A percentile compares a stretch with the other conserved stretches of the same genome.
Evolutionary conservation across 92 coral and sea anemone genomes (phyloP).

Genomic region (Palythoa caribaeorum): DNA sequence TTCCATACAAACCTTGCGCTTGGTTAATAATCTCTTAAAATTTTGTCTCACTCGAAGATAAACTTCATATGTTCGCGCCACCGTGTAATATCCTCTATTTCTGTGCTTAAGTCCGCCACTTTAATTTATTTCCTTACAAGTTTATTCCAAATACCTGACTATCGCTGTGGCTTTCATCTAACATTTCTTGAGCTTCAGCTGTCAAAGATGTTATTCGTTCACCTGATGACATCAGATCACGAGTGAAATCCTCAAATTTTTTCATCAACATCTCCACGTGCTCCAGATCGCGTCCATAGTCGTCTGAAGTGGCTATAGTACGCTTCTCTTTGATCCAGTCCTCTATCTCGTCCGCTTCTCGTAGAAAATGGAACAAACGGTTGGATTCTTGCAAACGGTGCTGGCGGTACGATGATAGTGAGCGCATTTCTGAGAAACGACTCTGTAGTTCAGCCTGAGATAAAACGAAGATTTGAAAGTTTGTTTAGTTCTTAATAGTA

Average conservation of each 20-base stretch:
- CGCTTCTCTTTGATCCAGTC: slow-evolving; percentile 94
- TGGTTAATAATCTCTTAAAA: too few species aligned
- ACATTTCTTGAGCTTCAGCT: slow-evolving; percentile 82
- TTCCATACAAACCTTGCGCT: too few species aligned
- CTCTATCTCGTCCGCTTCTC: slow-evolving; percentile 94
- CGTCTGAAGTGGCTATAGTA: slow-evolving; percentile 85
- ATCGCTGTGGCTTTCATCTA: slow-evolving; percentile 82
- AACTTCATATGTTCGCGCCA: too few species aligned
- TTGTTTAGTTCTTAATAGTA: not conserved
- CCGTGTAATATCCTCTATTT: too few species aligned
- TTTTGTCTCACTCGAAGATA: too few species aligned
- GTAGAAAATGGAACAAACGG: slow-evolving; percentile 81
- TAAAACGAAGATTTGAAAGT: not conserved
- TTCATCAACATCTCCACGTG: slow-evolving; percentile 94
- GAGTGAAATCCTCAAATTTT: slow-evolving; percentile 96
- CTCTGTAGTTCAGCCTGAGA: slow-evolving; percentile 66
- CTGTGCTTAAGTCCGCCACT: too few species aligned
- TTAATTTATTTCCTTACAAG: too few species aligned
- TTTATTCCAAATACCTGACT: slow-evolving; percentile 64
- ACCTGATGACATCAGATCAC: slow-evolving; percentile 93
- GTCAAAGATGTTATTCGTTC: slow-evolving; percentile 87
- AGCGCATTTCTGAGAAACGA: slow-evolving; percentile 74
- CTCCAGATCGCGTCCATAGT: slow-evolving; percentile 95
- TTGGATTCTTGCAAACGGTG: slow-evolving; percentile 83
- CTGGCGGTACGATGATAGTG: slow-evolving; percentile 73